Base-by-base conservation (phyloP, 2,797 vertebrate species). In the Gymnoscopelus microlampas region DNA sequence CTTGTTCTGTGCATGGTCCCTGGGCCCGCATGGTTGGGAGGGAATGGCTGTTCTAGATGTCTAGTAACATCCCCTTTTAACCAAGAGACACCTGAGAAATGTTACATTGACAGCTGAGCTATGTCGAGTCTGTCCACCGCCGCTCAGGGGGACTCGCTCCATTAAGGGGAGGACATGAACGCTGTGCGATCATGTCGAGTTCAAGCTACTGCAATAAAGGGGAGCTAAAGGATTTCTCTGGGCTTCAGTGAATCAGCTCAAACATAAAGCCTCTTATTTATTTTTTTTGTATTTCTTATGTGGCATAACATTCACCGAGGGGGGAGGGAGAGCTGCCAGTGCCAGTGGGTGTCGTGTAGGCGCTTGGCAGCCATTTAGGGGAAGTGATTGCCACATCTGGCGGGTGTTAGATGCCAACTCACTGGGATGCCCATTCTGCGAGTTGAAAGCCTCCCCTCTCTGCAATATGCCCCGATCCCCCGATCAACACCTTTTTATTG, bases 361-460 rank as follows among this genome's bases (percentile, higher is more conserved):
- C 73, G 68, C 83, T 86, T 90, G 86, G 90, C 89, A 86, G 79
- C 74, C 67, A 60, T 76, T 63, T 60, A 66, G 76, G 76, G 39
- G 78, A 87, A 81, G 80, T 81, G 83, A 76, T 85, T 87, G 89
- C 88, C 89, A 90, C 87, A 89, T 90, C 91, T 90, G 89, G 84
- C 85, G 82, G 82, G 1, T 10, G 78, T 69, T 71, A 79, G 77
- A 76, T 67, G 82, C 80, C 76, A 77, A 70, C 80, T 66, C 26
- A 56, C 76, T 57, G 78, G 74, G 73, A 84, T 77, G 83, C 79
- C 32, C 71, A 71, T 57, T 77, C 82, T 60, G 66, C 71, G 73
- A 76, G 84, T 85, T 75, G 57, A 79, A 24, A 88, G 82, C 55
- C 80, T 71, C 77, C 29, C 53, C 54, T 73, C 50, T 19, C 19